A percentile compares a stretch with the other conserved stretches of the same genome.
Evolutionary conservation across 2,797 vertebrate species (phyloP).

Genomic region (Scleropages formosus): DNA sequence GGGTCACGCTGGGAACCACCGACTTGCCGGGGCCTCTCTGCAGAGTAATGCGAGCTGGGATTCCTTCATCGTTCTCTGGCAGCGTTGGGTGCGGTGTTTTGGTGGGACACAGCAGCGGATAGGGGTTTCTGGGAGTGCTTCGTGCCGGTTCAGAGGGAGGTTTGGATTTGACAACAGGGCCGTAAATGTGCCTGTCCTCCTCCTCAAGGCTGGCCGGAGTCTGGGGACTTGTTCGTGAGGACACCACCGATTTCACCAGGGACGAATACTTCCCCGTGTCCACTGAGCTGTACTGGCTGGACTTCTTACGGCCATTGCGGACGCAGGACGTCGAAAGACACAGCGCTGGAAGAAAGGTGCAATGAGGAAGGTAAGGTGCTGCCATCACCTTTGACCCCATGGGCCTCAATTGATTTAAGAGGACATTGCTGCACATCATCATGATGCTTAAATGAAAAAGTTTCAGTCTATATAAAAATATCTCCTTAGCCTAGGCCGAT

Average conservation of each 20-base stretch:
- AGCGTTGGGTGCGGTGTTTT: slow-evolving; percentile 40
- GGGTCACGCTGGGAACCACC: slow-evolving; percentile 79
- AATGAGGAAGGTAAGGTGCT: slow-evolving; percentile 37
- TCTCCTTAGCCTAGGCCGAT: not conserved
- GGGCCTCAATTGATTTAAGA: slow-evolving; percentile 38
- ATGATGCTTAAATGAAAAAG: not conserved
- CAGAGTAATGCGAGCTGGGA: slow-evolving; percentile 69
- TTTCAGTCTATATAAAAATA: slow-evolving; percentile 1
- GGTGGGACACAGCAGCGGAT: slow-evolving; percentile 70
- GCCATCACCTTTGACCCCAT: slow-evolving; percentile 40
- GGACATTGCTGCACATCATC: slow-evolving; percentile 6
- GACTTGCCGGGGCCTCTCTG: slow-evolving; percentile 49
- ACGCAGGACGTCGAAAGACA: slow-evolving; percentile 60
- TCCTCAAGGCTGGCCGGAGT: slow-evolving; percentile 73
- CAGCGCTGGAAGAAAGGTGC: slow-evolving; percentile 39
- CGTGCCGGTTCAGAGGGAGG: slow-evolving; percentile 36
- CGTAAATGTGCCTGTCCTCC: slow-evolving; percentile 78
- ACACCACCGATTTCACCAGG: slow-evolving; percentile 77
- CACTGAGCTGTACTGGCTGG: slow-evolving; percentile 74
- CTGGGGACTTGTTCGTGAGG: slow-evolving; percentile 65
- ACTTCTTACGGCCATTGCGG: slow-evolving; percentile 67
- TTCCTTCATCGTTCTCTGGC: slow-evolving; percentile 42
- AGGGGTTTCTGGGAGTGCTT: slow-evolving; percentile 56
- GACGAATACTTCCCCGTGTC: slow-evolving; percentile 80
- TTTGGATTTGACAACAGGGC: slow-evolving; percentile 69